Evolutionary conservation across 2,888 invertebrate species (phyloP).

Genomic region (Acrobasis consociella): DNA sequence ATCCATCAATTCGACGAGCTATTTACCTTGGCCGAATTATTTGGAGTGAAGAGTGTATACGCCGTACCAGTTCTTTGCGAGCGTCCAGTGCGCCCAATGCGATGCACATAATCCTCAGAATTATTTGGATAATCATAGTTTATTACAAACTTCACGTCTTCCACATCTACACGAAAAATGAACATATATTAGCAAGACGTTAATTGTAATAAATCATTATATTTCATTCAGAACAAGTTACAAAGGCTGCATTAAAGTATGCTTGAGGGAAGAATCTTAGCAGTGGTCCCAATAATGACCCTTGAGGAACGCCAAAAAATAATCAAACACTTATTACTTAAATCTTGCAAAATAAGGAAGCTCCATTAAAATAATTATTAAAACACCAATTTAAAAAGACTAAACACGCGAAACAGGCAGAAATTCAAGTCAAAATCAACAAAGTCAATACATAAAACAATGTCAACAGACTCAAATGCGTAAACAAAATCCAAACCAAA

Average conservation of each 20-base stretch:
- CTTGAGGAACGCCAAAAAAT: constrained; percentile 29
- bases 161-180: constrained; percentile 89
- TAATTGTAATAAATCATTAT: background rate
- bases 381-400: background rate
- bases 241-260: constrained; percentile 22
- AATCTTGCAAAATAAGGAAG: constrained; percentile 13
- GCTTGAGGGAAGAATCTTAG: constrained; percentile 33
- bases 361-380: background rate
- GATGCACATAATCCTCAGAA: constrained; percentile 98
- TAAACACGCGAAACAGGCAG: background rate
- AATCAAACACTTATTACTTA: constrained; percentile 1
- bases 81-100: constrained; percentile 97
- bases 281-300: constrained; percentile 20
- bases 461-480: constrained; percentile 31
- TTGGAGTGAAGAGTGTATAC: constrained; percentile 97
- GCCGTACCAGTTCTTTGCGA: constrained; percentile 97
- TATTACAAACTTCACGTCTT: constrained; percentile 99
- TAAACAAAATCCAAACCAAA: constrained; percentile 27
- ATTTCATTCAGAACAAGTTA: constrained; percentile 26
- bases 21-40: constrained; percentile 90
- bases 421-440: background rate
- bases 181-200: background rate
- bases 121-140: constrained; percentile 99
- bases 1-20: too few relatives aligned
- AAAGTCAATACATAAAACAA: constrained; percentile 8